These are phyloP conservation scores for Pseudachorutes palmiensis DNA, from an alignment of 1,140 invertebrate genomes.

Conservation along the genomic window DNA sequence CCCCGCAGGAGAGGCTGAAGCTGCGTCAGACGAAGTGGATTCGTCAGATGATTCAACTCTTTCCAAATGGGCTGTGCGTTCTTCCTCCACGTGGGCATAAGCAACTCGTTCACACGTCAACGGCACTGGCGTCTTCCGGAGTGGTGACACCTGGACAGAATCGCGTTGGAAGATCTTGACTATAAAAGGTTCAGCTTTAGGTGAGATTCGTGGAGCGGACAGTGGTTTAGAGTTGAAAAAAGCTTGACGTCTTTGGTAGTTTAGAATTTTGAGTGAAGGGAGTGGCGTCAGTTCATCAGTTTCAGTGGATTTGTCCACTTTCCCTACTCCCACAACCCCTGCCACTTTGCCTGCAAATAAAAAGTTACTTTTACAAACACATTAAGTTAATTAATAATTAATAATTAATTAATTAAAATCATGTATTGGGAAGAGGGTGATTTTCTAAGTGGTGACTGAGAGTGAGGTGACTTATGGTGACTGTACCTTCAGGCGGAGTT, in stretches of 20 bases:
- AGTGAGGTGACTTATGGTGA: no score
- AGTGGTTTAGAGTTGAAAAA: conserved; percentile 22
- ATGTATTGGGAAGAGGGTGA: no score
- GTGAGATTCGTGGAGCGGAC: not conserved
- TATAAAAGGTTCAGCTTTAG: conserved; percentile 17
- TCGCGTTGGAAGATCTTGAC: conserved; percentile 28
- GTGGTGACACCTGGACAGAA: conserved; percentile 10
- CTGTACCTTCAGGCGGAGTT: no score
- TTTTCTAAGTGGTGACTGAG: no score
- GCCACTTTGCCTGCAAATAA: not conserved
- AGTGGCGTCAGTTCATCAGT: conserved; percentile 24
- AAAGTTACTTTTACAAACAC: not conserved
- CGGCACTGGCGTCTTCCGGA: conserved; percentile 6
- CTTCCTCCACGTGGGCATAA: conserved; percentile 22
- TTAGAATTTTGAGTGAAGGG: not conserved
- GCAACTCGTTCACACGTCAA: conserved; percentile 24
- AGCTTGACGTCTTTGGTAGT: conserved; percentile 22
- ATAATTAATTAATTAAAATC: not conserved
- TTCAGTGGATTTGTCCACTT: conserved; percentile 27
- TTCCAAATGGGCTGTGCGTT: conserved; percentile 27
- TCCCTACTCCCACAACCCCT: conserved; percentile 7
- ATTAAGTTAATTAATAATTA: not conserved
- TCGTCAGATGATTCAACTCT: conserved; percentile 33
- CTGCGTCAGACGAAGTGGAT: conserved; percentile 33
- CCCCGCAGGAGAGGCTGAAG: conserved; percentile 33